Percentiles rank a stretch among this genome's conserved stretches.
Conservation (phyloP, 2,888 invertebrate genomes). For the Odontomyia ornata region DNA sequence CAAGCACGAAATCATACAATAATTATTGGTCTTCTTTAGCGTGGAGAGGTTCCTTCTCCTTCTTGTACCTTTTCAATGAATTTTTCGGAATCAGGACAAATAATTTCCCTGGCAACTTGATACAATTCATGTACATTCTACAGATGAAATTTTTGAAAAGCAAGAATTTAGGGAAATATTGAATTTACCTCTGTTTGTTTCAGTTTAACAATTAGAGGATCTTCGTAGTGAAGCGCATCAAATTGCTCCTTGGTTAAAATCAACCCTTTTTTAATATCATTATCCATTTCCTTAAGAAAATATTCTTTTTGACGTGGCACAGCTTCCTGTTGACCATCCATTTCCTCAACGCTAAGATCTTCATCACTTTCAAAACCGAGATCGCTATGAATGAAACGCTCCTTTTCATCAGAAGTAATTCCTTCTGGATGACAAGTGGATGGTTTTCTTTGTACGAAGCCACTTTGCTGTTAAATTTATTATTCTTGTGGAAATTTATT, state of each 20-base stretch:
- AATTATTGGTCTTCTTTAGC: too few relatives aligned
- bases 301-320: neutral
- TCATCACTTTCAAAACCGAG: constrained; percentile 12
- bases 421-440: neutral
- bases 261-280: constrained; percentile 62
- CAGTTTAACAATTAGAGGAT: constrained; percentile 66
- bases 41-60: neutral
- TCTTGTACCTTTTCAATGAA: neutral
- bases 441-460: neutral
- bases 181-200: constrained; percentile 66
- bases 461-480: constrained; percentile 31
- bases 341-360: constrained; percentile 1
- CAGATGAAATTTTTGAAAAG: too few relatives aligned
- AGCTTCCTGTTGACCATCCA: constrained; percentile 9
- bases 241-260: constrained; percentile 67
- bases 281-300: constrained; percentile 54
- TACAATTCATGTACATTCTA: constrained; percentile 72
- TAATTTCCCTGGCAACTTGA: constrained; percentile 69
- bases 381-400: neutral
- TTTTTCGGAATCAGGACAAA: constrained; percentile 53
- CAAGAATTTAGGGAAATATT: neutral
- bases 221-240: constrained; percentile 67
- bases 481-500: too few relatives aligned
- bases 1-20: too few relatives aligned
- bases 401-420: neutral